Percentiles rank a stretch among this genome's conserved stretches.
Conservation (phyloP, 2,797 vertebrate genomes). For the Vireo griseus region DNA sequence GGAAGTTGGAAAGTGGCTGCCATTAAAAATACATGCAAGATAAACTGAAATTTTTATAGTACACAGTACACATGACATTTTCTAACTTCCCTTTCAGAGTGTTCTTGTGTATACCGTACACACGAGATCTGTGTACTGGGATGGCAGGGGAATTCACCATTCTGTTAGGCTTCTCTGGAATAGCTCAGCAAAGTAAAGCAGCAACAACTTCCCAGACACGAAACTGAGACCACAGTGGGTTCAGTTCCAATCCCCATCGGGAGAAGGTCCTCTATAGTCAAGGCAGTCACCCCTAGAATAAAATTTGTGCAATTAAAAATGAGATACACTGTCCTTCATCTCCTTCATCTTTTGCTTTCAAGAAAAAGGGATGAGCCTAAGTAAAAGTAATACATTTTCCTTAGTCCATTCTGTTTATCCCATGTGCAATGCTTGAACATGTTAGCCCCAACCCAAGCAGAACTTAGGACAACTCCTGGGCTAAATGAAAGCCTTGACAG, state of each 20-base stretch:
- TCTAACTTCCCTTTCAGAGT: conserved; percentile 56
- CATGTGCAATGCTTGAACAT: neutral
- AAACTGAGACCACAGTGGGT: neutral
- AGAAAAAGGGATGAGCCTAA: neutral
- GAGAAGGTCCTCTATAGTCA: neutral
- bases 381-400: neutral
- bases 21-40: conserved; percentile 70
- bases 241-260: neutral
- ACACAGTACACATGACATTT: conserved; percentile 56
- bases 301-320: neutral
- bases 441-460: neutral
- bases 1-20: conserved; percentile 61
- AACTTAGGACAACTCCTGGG: neutral
- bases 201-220: neutral
- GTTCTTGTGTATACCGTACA: conserved; percentile 24
- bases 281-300: neutral
- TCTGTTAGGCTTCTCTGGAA: conserved; percentile 38
- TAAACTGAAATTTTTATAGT: conserved; percentile 64
- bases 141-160: conserved; percentile 40
- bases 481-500: neutral
- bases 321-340: neutral
- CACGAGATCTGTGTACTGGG: conserved; percentile 40
- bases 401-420: neutral
- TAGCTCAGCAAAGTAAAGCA: conserved; percentile 40
- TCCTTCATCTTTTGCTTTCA: neutral